Evolutionary conservation across 1,140 invertebrate species (phyloP).

Genomic region (Pentalonia nigronervosa): DNA sequence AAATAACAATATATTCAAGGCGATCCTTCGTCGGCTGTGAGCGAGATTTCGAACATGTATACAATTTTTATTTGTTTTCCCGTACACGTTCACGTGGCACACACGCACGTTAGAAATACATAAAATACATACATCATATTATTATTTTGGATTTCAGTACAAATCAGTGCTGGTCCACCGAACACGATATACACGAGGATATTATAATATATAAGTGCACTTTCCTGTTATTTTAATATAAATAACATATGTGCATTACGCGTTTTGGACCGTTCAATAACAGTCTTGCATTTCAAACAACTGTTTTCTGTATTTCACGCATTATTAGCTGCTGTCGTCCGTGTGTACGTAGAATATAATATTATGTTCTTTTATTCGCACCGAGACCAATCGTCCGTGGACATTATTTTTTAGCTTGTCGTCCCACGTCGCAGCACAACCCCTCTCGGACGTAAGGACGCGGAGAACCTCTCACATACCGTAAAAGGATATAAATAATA

Average conservation of each 20-base stretch:
- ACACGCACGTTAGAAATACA: neutral
- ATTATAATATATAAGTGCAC: neutral
- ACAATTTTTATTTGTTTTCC: neutral
- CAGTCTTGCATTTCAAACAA: neutral
- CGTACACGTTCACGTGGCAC: neutral
- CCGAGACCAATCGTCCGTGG: slow-evolving; percentile 15
- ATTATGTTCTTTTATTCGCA: neutral
- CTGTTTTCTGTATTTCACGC: slow-evolving; percentile 33
- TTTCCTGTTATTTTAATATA: neutral
- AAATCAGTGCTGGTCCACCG: slow-evolving; percentile 14
- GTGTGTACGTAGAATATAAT: neutral
- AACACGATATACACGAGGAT: neutral
- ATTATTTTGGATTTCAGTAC: slow-evolving; percentile 1
- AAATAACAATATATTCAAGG: slow-evolving; percentile 3
- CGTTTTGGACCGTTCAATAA: slow-evolving; percentile 32
- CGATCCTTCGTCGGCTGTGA: neutral
- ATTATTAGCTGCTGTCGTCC: slow-evolving; percentile 12
- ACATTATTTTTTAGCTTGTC: slow-evolving; percentile 19
- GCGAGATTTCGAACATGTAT: neutral
- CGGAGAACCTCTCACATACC: neutral
- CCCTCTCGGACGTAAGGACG: neutral
- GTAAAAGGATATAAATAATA: neutral
- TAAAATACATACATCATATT: neutral
- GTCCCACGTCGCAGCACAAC: neutral
- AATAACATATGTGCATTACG: neutral